Evolutionary conservation across 2,888 invertebrate species (phyloP).

Genomic region (Sabatieria punctata): DNA sequence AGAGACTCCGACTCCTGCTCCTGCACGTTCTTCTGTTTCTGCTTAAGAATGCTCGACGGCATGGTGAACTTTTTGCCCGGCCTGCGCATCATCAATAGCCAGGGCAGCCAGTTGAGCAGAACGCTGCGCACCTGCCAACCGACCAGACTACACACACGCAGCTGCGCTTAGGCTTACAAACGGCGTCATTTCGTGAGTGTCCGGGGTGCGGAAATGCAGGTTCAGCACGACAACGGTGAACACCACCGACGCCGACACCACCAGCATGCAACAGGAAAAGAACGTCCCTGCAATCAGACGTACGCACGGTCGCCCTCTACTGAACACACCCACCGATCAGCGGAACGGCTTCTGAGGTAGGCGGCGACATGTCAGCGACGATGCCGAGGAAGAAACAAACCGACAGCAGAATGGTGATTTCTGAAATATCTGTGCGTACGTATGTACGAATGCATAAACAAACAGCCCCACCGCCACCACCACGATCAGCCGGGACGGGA

Average conservation of each 20-base stretch:
- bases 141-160: too few relatives aligned
- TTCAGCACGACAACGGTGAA: too few relatives aligned
- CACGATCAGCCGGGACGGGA: too few relatives aligned
- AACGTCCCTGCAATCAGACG: constrained; percentile 26
- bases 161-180: constrained; percentile 13
- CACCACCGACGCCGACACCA: too few relatives aligned
- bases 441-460: too few relatives aligned
- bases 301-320: too few relatives aligned
- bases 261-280: constrained; percentile 30
- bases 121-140: constrained; percentile 13
- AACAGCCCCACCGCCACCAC: too few relatives aligned
- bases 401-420: constrained; percentile 47
- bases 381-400: constrained; percentile 95
- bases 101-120: constrained; percentile 29
- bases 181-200: constrained; percentile 29
- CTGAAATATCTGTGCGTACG: constrained; percentile 18
- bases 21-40: not conserved
- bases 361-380: constrained; percentile 93
- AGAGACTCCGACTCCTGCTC: not conserved
- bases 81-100: constrained; percentile 26
- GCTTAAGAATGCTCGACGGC: too few relatives aligned
- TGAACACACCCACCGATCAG: constrained; percentile 85
- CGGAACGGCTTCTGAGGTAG: constrained; percentile 96
- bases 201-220: constrained; percentile 28
- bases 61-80: constrained; percentile 20